Evolutionary conservation across 2,888 invertebrate species (phyloP).

Genomic region (Lingula anatina): DNA sequence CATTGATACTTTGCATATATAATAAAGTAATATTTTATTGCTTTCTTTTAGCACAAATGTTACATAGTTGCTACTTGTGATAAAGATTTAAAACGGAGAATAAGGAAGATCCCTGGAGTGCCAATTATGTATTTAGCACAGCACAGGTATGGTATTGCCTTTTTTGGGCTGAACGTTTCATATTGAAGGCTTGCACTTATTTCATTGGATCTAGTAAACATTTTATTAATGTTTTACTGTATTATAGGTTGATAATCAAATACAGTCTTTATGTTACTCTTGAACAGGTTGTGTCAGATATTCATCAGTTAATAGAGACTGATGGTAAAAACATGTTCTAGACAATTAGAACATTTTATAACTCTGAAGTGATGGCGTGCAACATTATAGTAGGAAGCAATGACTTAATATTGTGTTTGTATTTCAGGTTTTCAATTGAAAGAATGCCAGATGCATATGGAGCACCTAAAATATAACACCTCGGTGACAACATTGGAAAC

Average conservation of each 20-base stretch:
- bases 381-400: too few relatives aligned
- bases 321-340: too few relatives aligned
- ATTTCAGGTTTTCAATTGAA: slow-evolving; percentile 78
- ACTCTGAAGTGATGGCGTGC: too few relatives aligned
- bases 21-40: neutral
- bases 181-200: too few relatives aligned
- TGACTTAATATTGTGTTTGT: slow-evolving; percentile 13
- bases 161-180: neutral
- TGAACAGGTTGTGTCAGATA: neutral
- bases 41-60: slow-evolving; percentile 78
- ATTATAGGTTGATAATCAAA: neutral
- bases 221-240: too few relatives aligned
- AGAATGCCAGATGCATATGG: slow-evolving; percentile 99
- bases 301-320: too few relatives aligned
- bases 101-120: slow-evolving; percentile 96
- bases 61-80: slow-evolving; percentile 99
- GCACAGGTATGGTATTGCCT: slow-evolving; percentile 24
- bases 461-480: slow-evolving; percentile 60
- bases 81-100: slow-evolving; percentile 89
- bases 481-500: too few relatives aligned
- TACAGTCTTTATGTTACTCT: neutral
- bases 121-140: slow-evolving; percentile 97
- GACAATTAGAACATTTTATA: too few relatives aligned
- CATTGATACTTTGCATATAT: too few relatives aligned
- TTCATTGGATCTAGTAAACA: too few relatives aligned